Conservation (phyloP, 2,113 vertebrate genomes). For the Phyllostomus hastatus region DNA sequence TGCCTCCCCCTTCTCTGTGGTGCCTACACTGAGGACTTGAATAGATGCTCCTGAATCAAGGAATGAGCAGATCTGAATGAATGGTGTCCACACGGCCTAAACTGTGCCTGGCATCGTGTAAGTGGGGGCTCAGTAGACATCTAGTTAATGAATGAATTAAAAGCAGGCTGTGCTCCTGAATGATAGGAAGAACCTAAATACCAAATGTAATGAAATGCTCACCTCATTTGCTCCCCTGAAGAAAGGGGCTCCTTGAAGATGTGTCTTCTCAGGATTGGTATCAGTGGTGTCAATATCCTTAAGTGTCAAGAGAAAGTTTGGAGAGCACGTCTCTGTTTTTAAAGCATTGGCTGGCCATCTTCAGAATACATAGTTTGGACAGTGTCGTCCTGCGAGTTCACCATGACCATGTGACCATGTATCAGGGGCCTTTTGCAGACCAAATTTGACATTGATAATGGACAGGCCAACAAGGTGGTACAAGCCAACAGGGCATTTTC, state of each 20-base stretch:
- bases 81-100: not conserved
- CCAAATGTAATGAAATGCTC: not conserved
- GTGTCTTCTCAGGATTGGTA: not conserved
- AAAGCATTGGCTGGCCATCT: not conserved
- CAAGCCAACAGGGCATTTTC: not conserved
- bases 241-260: not conserved
- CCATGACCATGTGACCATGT: not conserved
- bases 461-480: not conserved
- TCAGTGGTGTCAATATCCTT: not conserved
- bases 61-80: not conserved
- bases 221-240: not conserved
- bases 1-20: not conserved
- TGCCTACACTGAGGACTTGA: not conserved
- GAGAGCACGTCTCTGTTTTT: not conserved
- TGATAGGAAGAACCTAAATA: not conserved
- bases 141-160: not conserved
- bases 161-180: not conserved
- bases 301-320: not conserved
- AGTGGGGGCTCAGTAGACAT: not conserved
- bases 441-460: not conserved
- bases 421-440: not conserved
- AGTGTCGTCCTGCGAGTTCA: not conserved
- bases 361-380: not conserved
- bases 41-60: not conserved
- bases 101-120: not conserved